These are phyloP conservation scores for Meganola albula DNA, from an alignment of 2,888 invertebrate species.

Conservation along the genomic window DNA sequence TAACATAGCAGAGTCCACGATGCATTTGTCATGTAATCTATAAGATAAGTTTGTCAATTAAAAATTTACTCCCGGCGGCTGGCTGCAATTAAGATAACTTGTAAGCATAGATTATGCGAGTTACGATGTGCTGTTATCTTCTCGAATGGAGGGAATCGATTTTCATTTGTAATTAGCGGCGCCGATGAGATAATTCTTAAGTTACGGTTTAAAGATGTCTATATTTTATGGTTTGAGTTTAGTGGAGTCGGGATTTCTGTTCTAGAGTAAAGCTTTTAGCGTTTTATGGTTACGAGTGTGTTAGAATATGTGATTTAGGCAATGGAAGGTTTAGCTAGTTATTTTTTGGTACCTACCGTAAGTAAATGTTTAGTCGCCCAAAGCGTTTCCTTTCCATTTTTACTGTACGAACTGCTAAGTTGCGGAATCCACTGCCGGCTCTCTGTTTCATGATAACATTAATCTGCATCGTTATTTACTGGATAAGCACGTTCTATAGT, in stretches of 20 bases:
- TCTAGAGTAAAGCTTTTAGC: not conserved
- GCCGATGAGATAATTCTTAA: slow-evolving; percentile 32
- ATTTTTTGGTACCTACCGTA: too few species aligned
- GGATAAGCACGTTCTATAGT: too few species aligned
- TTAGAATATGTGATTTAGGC: too few species aligned
- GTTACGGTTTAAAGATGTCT: slow-evolving; percentile 30
- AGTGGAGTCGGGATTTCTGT: slow-evolving; percentile 10
- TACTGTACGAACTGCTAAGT: too few species aligned
- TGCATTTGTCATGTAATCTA: slow-evolving; percentile 46
- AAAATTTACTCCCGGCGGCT: slow-evolving; percentile 47
- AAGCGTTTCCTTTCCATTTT: too few species aligned
- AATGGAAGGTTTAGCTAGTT: too few species aligned
- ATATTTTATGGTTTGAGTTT: slow-evolving; percentile 21
- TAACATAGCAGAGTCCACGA: slow-evolving; percentile 29
- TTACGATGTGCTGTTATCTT: slow-evolving; percentile 45
- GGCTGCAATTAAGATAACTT: slow-evolving; percentile 54
- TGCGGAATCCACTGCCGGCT: too few species aligned
- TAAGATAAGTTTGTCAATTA: slow-evolving; percentile 48
- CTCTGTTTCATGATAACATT: too few species aligned
- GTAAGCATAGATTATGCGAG: slow-evolving; percentile 44
- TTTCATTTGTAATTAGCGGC: slow-evolving; percentile 58
- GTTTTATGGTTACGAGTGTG: not conserved
- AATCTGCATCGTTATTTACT: too few species aligned
- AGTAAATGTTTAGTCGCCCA: too few species aligned
- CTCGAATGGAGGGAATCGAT: slow-evolving; percentile 47